Percentiles rank a stretch among this genome's conserved stretches.
phyloP scores from a whole-genome alignment of 1,140 invertebrate species.

The Nixonia krombeini region DNA sequence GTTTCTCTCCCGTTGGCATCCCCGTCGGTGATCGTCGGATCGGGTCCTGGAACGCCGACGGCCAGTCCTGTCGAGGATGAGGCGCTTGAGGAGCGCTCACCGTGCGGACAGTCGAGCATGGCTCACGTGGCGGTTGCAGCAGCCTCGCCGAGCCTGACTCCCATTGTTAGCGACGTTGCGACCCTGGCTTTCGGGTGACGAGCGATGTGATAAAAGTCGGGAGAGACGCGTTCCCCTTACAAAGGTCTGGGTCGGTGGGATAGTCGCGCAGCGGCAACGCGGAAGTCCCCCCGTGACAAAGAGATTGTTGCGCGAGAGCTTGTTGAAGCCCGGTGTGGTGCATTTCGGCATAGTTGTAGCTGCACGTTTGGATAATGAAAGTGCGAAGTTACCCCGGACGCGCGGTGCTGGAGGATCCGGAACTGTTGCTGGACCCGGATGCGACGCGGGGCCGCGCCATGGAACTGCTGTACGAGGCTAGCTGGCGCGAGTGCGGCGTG shows the following conservation, averaged over 20 bases:
- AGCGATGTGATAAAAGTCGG: background rate
- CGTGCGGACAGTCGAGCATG: too few species aligned
- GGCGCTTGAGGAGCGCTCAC: too few species aligned
- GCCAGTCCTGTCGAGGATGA: too few species aligned
- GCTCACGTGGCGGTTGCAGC: too few species aligned
- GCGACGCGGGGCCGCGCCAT: constrained; percentile 75
- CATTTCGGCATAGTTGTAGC: constrained; percentile 10
- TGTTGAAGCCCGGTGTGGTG: constrained; percentile 12
- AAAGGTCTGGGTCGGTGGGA: too few species aligned
- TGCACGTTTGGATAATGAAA: constrained; percentile 75
- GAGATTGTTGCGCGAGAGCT: constrained; percentile 10
- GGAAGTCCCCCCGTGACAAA: too few species aligned
- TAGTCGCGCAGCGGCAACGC: constrained; percentile 21
- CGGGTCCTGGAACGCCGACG: too few species aligned
- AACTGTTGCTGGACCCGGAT: constrained; percentile 76
- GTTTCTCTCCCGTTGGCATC: too few species aligned
- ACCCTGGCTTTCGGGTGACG: background rate
- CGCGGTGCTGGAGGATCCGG: constrained; percentile 75
- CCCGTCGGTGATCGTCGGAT: too few species aligned
- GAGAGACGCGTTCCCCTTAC: too few species aligned
- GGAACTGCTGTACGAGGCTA: constrained; percentile 86
- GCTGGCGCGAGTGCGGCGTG: constrained; percentile 78
- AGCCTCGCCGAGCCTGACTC: too few species aligned
- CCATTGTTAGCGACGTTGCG: background rate
- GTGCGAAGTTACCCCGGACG: constrained; percentile 86